Evolutionary conservation across 2,113 vertebrate genomes (phyloP).

Genomic region (Cottus gobio): DNA sequence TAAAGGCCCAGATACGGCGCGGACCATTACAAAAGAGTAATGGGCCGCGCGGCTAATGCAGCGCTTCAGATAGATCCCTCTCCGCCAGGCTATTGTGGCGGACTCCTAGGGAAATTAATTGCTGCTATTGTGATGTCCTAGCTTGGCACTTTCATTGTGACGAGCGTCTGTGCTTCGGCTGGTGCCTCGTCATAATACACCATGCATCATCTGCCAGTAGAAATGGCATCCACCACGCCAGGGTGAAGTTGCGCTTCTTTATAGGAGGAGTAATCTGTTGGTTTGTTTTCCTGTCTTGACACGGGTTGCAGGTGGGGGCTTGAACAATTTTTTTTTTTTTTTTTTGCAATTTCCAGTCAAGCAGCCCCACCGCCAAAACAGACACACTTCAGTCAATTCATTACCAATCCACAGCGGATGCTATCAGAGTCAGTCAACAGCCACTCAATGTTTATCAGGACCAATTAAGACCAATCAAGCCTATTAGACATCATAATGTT

Average conservation of each 20-base stretch:
- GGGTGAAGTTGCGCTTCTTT: constrained; percentile 13
- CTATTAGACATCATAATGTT: constrained; percentile 77
- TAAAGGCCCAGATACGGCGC: constrained; percentile 30
- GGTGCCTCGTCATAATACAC: constrained; percentile 68
- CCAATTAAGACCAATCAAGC: constrained; percentile 82
- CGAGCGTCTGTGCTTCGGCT: constrained; percentile 68
- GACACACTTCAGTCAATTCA: constrained; percentile 73
- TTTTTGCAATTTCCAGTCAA: constrained; percentile 53
- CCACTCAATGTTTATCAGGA: constrained; percentile 81
- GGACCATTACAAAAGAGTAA: constrained; percentile 67
- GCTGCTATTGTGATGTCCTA: constrained; percentile 70
- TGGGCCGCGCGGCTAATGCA: constrained; percentile 54
- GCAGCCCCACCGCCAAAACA: constrained; percentile 61
- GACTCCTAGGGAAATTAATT: constrained; percentile 70
- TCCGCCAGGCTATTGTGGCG: constrained; percentile 64
- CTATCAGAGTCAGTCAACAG: constrained; percentile 79
- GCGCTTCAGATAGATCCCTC: constrained; percentile 54
- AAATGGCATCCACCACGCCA: constrained; percentile 21
- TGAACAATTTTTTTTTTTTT: not conserved
- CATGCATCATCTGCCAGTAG: constrained; percentile 62
- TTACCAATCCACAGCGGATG: constrained; percentile 70
- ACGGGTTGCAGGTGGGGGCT: constrained; percentile 40
- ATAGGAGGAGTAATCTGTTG: constrained; percentile 8
- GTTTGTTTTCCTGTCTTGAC: not conserved
- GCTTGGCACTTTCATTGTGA: constrained; percentile 75